Conservation (phyloP, 2,113 vertebrate species). For the Guaruba guarouba region DNA sequence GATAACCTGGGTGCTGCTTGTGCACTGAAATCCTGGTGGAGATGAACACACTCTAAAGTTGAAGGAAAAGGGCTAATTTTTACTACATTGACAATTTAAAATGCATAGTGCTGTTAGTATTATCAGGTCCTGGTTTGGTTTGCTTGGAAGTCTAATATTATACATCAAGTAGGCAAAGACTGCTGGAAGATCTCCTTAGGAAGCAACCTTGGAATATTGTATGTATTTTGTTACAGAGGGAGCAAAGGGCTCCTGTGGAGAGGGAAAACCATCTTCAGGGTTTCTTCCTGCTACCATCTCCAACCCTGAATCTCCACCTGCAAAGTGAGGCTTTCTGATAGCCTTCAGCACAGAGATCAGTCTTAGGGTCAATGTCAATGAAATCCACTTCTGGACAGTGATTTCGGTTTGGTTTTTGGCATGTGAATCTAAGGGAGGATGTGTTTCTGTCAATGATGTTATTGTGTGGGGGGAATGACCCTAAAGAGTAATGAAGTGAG, state of each 20-base stretch:
- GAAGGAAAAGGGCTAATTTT: neutral
- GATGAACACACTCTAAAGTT: neutral
- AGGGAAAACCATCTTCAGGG: neutral
- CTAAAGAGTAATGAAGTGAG: neutral
- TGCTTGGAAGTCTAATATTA: neutral
- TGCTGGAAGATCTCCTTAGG: neutral
- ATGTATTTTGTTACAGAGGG: neutral
- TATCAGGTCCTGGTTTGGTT: neutral
- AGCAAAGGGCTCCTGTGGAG: neutral
- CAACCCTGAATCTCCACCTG: neutral
- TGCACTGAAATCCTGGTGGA: neutral
- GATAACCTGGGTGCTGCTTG: neutral
- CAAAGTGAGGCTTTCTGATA: neutral
- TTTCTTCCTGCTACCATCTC: neutral
- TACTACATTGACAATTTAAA: neutral
- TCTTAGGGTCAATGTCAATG: neutral
- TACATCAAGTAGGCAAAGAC: neutral
- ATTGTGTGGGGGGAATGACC: neutral
- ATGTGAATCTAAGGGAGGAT: neutral
- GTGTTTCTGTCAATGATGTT: neutral
- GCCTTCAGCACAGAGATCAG: neutral
- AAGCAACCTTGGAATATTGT: rapidly evolving
- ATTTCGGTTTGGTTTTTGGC: neutral
- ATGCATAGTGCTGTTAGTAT: neutral
- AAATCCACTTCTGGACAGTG: neutral